phyloP scores from a whole-genome alignment of 2,113 vertebrate species.

The Labrus mixtus region DNA sequence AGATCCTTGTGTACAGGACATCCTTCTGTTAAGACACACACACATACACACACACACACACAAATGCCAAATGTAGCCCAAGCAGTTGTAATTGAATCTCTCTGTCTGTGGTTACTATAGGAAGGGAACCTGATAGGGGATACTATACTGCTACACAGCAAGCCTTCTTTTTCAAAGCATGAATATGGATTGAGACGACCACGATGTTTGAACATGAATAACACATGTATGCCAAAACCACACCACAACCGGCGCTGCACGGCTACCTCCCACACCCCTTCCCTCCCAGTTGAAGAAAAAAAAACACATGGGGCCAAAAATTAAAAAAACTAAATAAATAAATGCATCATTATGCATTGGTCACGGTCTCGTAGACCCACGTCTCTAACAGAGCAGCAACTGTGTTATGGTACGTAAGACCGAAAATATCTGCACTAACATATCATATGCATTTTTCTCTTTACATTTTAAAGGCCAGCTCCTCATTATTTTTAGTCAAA shows the following conservation, averaged over 20 bases:
- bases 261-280: conserved; percentile 51
- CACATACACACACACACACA: conserved; percentile 28
- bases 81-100: conserved; percentile 68
- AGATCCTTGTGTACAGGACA: conserved; percentile 59
- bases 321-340: conserved; percentile 80
- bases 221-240: conserved; percentile 82
- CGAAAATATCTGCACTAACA: conserved; percentile 38
- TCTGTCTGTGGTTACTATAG: conserved; percentile 70
- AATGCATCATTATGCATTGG: conserved; percentile 80
- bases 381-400: conserved; percentile 68
- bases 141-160: conserved; percentile 72
- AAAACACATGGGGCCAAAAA: conserved; percentile 43
- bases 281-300: conserved; percentile 27
- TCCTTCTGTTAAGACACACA: conserved; percentile 52
- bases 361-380: conserved; percentile 69
- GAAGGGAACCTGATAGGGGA: conserved; percentile 74
- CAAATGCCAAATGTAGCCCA: conserved; percentile 15
- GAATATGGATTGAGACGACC: conserved; percentile 81
- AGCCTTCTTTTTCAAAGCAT: conserved; percentile 76
- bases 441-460: conserved; percentile 22
- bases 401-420: conserved; percentile 63
- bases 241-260: conserved; percentile 70
- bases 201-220: conserved; percentile 86
- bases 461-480: conserved; percentile 43
- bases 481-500: conserved; percentile 64